A percentile compares a stretch with the other conserved stretches of the same genome.
These are phyloP conservation scores for Rhodophaea formosa DNA, from an alignment of 2,888 invertebrate genomes.

Conservation along the genomic window DNA sequence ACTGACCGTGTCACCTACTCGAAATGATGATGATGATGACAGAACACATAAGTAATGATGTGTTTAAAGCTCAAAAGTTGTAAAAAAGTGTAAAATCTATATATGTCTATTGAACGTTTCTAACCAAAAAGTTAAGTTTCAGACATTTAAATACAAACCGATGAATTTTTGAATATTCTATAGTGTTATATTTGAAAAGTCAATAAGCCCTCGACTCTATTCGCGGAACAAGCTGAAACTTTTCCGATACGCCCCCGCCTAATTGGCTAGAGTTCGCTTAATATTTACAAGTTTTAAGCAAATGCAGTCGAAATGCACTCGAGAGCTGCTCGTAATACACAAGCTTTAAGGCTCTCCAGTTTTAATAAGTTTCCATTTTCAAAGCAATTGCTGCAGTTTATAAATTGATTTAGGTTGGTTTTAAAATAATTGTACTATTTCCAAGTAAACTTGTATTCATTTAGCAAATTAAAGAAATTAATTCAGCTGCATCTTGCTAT, in stretches of 20 bases:
- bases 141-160: too few species aligned
- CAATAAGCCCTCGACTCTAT: conserved; percentile 60
- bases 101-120: too few species aligned
- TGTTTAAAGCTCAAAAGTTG: too few species aligned
- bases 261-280: conserved; percentile 68
- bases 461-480: too few species aligned
- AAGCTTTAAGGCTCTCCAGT: conserved; percentile 41
- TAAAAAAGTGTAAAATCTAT: too few species aligned
- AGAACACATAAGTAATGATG: too few species aligned
- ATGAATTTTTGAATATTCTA: neutral
- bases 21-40: too few species aligned
- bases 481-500: too few species aligned
- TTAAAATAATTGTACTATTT: neutral
- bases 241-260: conserved; percentile 59
- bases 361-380: conserved; percentile 41
- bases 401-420: neutral
- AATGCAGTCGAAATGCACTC: conserved; percentile 55
- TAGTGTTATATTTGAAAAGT: conserved; percentile 37
- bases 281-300: conserved; percentile 67
- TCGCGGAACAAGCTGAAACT: conserved; percentile 54
- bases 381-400: conserved; percentile 22
- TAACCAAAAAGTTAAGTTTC: too few species aligned
- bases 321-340: conserved; percentile 47
- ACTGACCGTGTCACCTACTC: too few species aligned
- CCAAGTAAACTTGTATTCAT: too few species aligned